Conservation (phyloP, 2,113 vertebrate genomes). For the Parotia lawesii region DNA sequence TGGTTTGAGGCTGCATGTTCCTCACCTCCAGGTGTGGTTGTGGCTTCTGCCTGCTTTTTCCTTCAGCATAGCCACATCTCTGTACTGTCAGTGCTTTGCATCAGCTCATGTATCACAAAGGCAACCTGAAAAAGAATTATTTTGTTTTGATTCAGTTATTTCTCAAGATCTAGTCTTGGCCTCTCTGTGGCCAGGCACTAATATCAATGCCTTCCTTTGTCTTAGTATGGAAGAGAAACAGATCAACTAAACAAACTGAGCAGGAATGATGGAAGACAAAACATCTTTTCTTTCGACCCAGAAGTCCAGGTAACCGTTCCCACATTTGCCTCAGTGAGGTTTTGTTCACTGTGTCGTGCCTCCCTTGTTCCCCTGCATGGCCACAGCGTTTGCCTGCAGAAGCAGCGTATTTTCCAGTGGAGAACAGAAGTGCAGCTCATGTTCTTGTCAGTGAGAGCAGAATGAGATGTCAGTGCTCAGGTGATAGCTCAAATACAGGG, state of each 20-base stretch:
- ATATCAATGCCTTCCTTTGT: constrained; percentile 22
- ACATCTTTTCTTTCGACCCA: constrained; percentile 89
- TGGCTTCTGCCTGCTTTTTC: not conserved
- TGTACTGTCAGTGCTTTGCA: not conserved
- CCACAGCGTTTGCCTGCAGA: fast-evolving
- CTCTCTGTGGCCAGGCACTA: not conserved
- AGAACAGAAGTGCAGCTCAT: not conserved
- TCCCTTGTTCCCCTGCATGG: not conserved
- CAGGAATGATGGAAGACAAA: constrained; percentile 91
- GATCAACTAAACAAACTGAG: constrained; percentile 94
- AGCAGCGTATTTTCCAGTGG: not conserved
- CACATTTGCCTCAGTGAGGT: not conserved
- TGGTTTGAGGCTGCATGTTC: not conserved
- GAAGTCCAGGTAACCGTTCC: constrained; percentile 87
- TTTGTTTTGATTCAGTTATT: not conserved
- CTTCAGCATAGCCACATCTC: not conserved
- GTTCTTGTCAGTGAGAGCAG: not conserved
- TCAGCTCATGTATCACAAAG: not conserved
- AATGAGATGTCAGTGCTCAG: not conserved
- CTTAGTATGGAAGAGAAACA: constrained; percentile 92
- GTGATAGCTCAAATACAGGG: not conserved
- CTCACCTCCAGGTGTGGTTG: not conserved
- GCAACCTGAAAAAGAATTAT: not conserved
- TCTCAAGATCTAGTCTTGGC: not conserved
- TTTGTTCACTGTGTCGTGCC: not conserved